Base-by-base conservation (phyloP, 2,888 invertebrate genomes). In the Caenorhabditis afra region DNA sequence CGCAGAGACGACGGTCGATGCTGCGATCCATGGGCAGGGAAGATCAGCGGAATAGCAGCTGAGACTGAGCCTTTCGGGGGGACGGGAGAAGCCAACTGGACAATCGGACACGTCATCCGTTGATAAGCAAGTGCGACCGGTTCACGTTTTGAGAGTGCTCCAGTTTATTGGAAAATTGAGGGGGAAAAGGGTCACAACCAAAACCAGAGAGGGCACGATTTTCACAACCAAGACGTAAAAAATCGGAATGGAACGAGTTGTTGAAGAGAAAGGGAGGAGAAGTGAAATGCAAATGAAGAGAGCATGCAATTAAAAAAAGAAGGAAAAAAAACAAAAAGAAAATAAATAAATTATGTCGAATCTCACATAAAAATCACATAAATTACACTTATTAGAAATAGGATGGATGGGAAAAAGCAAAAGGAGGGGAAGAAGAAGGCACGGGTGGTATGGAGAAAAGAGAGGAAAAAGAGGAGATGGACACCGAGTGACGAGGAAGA, bases 1-100 rank as follows among this genome's bases (percentile, higher is more conserved):
- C 87, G 68, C 88, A 88, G 58, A 86, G 81, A 61, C 88, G 84
- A 79, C 87, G 85, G 70, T 87, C 88, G 45, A 81, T 84, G 58
- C 71, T 61, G 55, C 83, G 81, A 62, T 83, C 83, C 83, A 83
- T 83, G 10, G 44, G 41, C 50, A 61, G 50, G 22, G 52, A 52
- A 52, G 29, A 29, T 29, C 29, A 3, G 29, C 4, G 29, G 4
- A 29, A 29, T 29, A 5, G 29, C 29, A 29, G 29, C 29, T 29
- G 29, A 7, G 29, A 29, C 29, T 29, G 29, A 29, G 3, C 29
- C 29, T 3, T 7, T 3, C 29, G 29, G 7, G 29, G 29, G 29
- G 29, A 7, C 29, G 29, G n/a, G n/a, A n/a, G n/a, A n/a, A n/a
- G 29, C 29, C 29, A 29, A 29, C 4, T 29, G 29, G 29, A 7